Base-by-base conservation (phyloP, 2,888 invertebrate species). In the Xestoiulus laeticollis region DNA sequence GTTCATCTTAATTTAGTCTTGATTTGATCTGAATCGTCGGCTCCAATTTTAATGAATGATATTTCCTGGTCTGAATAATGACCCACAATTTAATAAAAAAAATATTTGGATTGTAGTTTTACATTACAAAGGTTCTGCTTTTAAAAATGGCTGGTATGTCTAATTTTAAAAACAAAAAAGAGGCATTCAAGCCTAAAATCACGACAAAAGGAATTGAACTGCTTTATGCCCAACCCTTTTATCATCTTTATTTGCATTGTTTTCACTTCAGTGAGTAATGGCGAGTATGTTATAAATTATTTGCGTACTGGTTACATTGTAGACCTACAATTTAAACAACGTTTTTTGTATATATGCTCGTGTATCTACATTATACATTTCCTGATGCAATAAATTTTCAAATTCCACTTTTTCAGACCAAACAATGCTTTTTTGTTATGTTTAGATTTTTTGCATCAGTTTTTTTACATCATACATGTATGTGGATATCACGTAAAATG, bases 191-290 rank as follows among this genome's bases (percentile, higher is more conserved):
- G 59, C 59, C 22, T 59, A 59, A 59, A 59, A 59, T 59, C 59
- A 59, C 59, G 59, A 59, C 59, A 59, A 59, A 22, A 59, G 59
- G 59, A 59, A 22, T 22, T 59, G 59, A 59, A 59, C 59, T 59
- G 59, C 22, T 59, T 59, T n/a, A 59, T 59, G 59, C 22, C 59
- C 59, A 59, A 59, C 59, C 59, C 59, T 59, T 59, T 59, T 59
- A 22, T 4, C 3, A 22, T 0, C 22, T 59, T 59, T 22, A 59
- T 59, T 59, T 6, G 59, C 59, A 59, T 59, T 59, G 59, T 59
- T n/a, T 59, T 59, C 59, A 59, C 59, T 59, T 59, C 22, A 59
- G 6, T 22, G 59, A 59, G 10, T 59, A 59, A 59, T 59, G 22
- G 59, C 59, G 59, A 59, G 6, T 1, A 59, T 10, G 22, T 59